These are phyloP conservation scores for Nomada fabriciana DNA, from an alignment of 2,888 invertebrate species.

Conservation along the genomic window DNA sequence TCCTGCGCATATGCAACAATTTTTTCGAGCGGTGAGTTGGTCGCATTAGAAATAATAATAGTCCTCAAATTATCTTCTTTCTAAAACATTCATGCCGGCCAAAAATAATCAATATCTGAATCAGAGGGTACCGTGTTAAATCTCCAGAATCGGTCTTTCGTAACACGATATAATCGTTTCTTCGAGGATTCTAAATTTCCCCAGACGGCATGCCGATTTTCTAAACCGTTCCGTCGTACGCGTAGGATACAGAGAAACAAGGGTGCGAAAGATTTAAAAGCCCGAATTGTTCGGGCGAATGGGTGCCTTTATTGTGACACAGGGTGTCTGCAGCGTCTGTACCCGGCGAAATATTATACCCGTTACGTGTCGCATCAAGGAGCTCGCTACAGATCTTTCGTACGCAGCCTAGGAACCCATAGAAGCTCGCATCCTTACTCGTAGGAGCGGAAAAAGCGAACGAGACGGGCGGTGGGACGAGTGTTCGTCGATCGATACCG, in stretches of 20 bases:
- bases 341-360: constrained; percentile 49
- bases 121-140: neutral
- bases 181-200: neutral
- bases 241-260: neutral
- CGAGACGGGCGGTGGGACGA: neutral
- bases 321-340: constrained; percentile 5
- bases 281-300: constrained; percentile 22
- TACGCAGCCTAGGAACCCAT: constrained; percentile 16
- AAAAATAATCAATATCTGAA: no score
- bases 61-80: no score
- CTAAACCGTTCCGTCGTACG: neutral
- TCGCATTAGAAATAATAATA: neutral
- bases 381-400: constrained; percentile 20
- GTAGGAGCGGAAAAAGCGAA: constrained; percentile 38
- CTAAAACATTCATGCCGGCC: no score
- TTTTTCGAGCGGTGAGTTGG: constrained; percentile 89
- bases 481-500: constrained; percentile 55
- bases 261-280: constrained; percentile 28
- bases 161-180: no score
- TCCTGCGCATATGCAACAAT: constrained; percentile 91
- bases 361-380: constrained; percentile 35
- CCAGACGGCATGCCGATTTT: neutral
- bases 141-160: neutral
- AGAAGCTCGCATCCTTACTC: constrained; percentile 51
- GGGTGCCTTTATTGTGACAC: constrained; percentile 34